Percentiles rank a stretch among this genome's conserved stretches.
Evolutionary conservation across 2,888 invertebrate genomes (phyloP).

Genomic region (Polymixis flavicincta): DNA sequence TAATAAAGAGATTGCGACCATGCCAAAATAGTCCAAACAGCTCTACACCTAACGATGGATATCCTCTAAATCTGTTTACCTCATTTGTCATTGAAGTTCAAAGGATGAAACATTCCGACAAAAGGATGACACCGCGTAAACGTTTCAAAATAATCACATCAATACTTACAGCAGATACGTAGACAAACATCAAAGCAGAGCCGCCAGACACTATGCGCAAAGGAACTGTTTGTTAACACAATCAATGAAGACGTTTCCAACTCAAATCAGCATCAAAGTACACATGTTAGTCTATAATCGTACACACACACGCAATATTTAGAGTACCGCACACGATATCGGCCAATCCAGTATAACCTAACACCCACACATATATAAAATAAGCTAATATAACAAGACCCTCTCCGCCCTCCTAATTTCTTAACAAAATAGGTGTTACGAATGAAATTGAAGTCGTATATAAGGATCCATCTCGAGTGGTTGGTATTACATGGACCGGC

Average conservation of each 20-base stretch:
- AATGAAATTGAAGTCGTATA: constrained; percentile 59
- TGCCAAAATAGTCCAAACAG: constrained; percentile 40
- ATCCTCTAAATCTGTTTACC: constrained; percentile 64
- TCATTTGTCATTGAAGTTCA: constrained; percentile 65
- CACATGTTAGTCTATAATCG: constrained; percentile 65
- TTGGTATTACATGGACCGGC: constrained; percentile 58
- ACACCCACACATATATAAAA: constrained; percentile 59
- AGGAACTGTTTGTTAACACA: constrained; percentile 84
- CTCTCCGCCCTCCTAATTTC: constrained; percentile 58
- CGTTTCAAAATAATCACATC: constrained; percentile 71
- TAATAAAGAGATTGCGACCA: constrained; percentile 48
- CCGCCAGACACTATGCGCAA: constrained; percentile 75
- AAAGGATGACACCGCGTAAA: constrained; percentile 68
- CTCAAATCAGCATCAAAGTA: constrained; percentile 70
- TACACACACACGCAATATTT: constrained; percentile 51
- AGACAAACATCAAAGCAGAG: constrained; percentile 84
- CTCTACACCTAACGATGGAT: constrained; percentile 50
- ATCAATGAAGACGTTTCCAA: constrained; percentile 80
- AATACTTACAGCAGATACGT: constrained; percentile 70
- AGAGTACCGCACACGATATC: constrained; percentile 48
- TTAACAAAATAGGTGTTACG: constrained; percentile 61
- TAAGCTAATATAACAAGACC: constrained; percentile 58
- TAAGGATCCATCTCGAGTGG: constrained; percentile 65
- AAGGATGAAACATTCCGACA: constrained; percentile 62
- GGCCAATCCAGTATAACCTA: constrained; percentile 57